Evolutionary conservation across 2,888 invertebrate genomes (phyloP).

Genomic region (Seira sanloemensis): DNA sequence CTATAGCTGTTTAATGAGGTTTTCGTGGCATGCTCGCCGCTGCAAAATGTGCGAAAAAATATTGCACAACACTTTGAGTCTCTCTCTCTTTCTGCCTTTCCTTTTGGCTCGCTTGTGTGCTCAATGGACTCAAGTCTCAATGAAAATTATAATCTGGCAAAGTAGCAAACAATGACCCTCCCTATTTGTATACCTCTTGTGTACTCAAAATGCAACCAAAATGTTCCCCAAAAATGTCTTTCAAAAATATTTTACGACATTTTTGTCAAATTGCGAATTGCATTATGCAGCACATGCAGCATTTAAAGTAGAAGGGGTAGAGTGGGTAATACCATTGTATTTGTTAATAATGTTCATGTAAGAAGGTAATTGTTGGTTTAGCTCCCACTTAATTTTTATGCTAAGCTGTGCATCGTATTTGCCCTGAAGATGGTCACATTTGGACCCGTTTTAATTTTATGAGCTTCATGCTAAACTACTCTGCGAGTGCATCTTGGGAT

Average conservation of each 20-base stretch:
- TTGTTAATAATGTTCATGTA: too few species aligned
- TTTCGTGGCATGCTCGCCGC: conserved; percentile 45
- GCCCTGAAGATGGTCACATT: too few species aligned
- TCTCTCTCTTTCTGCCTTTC: not conserved
- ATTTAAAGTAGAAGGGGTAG: not conserved
- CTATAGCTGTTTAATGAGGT: conserved; percentile 53
- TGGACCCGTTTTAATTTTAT: too few species aligned
- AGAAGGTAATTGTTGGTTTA: too few species aligned
- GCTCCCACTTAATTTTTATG: too few species aligned
- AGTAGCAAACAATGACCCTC: conserved; percentile 4
- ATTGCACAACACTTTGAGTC: conserved; percentile 36
- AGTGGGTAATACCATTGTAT: too few species aligned
- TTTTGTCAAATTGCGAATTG: not conserved
- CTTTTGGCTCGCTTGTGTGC: not conserved
- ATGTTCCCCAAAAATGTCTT: not conserved
- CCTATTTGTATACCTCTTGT: not conserved
- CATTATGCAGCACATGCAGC: not conserved
- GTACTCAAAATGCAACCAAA: not conserved
- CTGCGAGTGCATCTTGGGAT: too few species aligned
- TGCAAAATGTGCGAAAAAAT: not conserved
- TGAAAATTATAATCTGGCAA: not conserved
- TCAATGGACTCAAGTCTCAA: conserved; percentile 3
- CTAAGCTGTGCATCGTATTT: too few species aligned
- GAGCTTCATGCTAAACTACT: too few species aligned
- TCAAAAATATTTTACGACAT: conserved; percentile 6